A percentile compares a stretch with the other conserved stretches of the same genome.
Conservation (phyloP, 2,797 vertebrate species). For the Cynopterus sphinx region DNA sequence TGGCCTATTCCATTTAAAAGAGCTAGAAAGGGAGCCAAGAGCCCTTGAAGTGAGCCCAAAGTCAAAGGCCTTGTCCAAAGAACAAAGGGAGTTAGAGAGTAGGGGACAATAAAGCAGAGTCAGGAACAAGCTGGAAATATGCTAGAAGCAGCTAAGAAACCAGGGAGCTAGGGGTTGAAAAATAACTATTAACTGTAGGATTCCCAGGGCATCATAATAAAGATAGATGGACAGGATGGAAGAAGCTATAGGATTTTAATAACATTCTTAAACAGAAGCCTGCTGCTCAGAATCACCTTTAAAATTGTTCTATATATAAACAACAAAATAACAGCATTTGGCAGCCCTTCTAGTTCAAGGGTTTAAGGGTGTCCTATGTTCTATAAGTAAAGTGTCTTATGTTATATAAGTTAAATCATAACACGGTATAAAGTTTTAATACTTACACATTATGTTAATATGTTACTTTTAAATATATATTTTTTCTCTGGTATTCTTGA, state of each 20-base stretch:
- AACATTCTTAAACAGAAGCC: not conserved
- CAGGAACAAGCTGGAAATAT: not conserved
- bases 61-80: conserved; percentile 7
- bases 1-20: not conserved
- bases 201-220: not conserved
- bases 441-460: not conserved
- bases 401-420: not conserved
- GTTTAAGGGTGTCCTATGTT: not conserved
- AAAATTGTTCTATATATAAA: not conserved
- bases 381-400: not conserved
- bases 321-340: not conserved
- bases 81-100: not conserved
- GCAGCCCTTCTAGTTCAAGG: not conserved
- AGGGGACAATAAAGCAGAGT: not conserved
- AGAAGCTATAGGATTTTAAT: not conserved
- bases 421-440: not conserved
- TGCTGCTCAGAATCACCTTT: not conserved
- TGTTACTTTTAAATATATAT: conserved; percentile 4
- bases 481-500: not conserved
- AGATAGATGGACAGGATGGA: not conserved
- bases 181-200: not conserved
- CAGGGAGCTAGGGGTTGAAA: not conserved
- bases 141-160: not conserved
- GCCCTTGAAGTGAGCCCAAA: not conserved
- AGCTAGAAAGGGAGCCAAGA: not conserved